phyloP scores from a whole-genome alignment of 1,140 invertebrate genomes.

The Brachionus manjavacas region DNA sequence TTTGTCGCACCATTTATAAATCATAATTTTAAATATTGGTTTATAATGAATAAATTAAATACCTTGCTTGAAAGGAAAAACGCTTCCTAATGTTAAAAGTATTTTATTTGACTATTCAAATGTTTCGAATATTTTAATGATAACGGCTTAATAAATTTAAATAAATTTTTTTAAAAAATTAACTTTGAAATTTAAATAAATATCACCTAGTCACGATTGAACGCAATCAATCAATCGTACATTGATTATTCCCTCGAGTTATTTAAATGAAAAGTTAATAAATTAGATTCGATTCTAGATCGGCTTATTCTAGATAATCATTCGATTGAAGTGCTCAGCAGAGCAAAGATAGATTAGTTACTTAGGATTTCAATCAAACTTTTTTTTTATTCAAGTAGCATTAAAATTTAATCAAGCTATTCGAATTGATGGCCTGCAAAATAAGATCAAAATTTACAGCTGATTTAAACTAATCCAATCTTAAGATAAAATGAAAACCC shows the following conservation, averaged over 20 bases:
- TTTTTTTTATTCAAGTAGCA: not conserved
- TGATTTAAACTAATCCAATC: not conserved
- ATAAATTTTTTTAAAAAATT: not conserved
- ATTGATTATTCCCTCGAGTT: not conserved
- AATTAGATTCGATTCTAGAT: not conserved
- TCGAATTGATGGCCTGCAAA: not conserved
- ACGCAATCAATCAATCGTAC: not conserved
- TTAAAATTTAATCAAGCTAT: not conserved
- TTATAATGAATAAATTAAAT: slow-evolving; percentile 10
- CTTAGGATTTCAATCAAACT: not conserved
- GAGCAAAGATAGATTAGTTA: not conserved
- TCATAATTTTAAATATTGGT: not conserved
- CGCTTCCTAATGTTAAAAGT: not conserved
- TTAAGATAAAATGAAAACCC: not conserved
- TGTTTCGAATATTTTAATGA: not conserved
- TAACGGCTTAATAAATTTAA: not conserved
- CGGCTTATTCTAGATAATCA: not conserved
- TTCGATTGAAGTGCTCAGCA: not conserved
- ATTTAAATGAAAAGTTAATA: not conserved
- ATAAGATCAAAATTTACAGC: not conserved
- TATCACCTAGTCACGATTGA: not conserved
- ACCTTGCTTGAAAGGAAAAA: not conserved
- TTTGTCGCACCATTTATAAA: not conserved
- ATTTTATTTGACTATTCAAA: slow-evolving; percentile 29
- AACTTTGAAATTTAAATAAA: not conserved